Conservation (phyloP, 1,140 invertebrate species). For the Aphaenogaster ashmeadi region DNA sequence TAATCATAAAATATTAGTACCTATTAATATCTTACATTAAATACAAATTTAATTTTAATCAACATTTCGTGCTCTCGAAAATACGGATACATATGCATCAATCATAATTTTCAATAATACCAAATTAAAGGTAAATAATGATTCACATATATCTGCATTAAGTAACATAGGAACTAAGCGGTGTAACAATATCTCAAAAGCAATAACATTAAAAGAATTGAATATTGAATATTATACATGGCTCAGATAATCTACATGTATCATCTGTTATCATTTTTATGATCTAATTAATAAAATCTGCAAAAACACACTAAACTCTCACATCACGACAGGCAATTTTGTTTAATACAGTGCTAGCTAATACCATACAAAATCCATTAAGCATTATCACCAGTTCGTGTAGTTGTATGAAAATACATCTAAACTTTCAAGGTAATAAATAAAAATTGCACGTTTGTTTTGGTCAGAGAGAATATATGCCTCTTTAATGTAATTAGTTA, state of each 20-base stretch:
- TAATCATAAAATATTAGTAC: slow-evolving; percentile 40
- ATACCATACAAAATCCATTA: slow-evolving; percentile 70
- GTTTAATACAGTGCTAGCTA: slow-evolving; percentile 60
- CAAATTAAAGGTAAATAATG: slow-evolving; percentile 49
- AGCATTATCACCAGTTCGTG: slow-evolving; percentile 68
- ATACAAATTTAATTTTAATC: not conserved
- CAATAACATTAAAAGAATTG: slow-evolving; percentile 19
- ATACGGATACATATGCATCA: slow-evolving; percentile 43
- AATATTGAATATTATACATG: slow-evolving; percentile 33
- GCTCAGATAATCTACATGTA: slow-evolving; percentile 52
- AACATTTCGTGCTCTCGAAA: slow-evolving; percentile 49
- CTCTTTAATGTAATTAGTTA: slow-evolving; percentile 64
- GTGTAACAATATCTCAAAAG: slow-evolving; percentile 33
- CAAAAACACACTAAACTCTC: slow-evolving; percentile 56
- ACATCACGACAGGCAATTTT: slow-evolving; percentile 61
- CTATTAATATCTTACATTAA: slow-evolving; percentile 31
- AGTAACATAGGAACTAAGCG: slow-evolving; percentile 68
- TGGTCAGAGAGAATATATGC: slow-evolving; percentile 71
- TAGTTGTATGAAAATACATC: slow-evolving; percentile 70
- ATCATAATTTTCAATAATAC: slow-evolving; percentile 50
- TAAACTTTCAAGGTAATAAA: slow-evolving; percentile 64
- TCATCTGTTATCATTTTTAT: slow-evolving; percentile 39
- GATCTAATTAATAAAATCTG: slow-evolving; percentile 66
- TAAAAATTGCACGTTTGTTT: slow-evolving; percentile 72
- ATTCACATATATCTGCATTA: slow-evolving; percentile 19